phyloP scores from a whole-genome alignment of 2,797 vertebrate species.

The Dermochelys coriacea region DNA sequence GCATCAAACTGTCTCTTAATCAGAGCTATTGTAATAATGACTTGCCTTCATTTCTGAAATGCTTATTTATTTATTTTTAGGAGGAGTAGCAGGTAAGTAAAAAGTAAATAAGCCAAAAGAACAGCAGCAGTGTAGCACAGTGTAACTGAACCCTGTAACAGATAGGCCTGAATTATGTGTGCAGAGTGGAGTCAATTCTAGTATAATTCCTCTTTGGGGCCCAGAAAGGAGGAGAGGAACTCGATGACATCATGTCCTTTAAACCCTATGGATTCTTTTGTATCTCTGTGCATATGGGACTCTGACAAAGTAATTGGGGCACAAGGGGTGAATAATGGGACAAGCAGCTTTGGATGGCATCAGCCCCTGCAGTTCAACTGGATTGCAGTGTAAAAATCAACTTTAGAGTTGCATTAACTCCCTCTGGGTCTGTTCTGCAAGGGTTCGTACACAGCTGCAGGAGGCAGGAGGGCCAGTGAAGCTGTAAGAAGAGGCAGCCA shows the following conservation, averaged over 20 bases:
- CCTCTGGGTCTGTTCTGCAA: not conserved
- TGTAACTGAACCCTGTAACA: not conserved
- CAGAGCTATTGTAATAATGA: not conserved
- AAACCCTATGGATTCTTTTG: not conserved
- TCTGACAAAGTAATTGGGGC: not conserved
- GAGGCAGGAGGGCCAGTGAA: not conserved
- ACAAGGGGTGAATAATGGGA: not conserved
- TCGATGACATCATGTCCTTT: not conserved
- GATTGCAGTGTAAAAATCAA: not conserved
- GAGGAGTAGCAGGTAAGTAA: not conserved
- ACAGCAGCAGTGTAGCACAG: not conserved
- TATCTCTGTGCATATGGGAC: not conserved
- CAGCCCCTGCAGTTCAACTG: not conserved
- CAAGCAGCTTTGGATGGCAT: not conserved
- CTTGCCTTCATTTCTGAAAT: not conserved
- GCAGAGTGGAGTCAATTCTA: not conserved
- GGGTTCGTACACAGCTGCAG: rapidly evolving
- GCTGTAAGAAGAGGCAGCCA: not conserved
- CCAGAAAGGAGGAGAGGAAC: rapidly evolving
- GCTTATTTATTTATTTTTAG: not conserved
- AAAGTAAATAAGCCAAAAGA: not conserved
- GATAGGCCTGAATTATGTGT: not conserved
- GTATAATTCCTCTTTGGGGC: not conserved
- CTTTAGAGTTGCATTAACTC: not conserved
- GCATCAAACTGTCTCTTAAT: not conserved